Percentiles rank a stretch among this genome's conserved stretches.
phyloP scores from a whole-genome alignment of 1,140 invertebrate genomes.

The Drusus annulatus region DNA sequence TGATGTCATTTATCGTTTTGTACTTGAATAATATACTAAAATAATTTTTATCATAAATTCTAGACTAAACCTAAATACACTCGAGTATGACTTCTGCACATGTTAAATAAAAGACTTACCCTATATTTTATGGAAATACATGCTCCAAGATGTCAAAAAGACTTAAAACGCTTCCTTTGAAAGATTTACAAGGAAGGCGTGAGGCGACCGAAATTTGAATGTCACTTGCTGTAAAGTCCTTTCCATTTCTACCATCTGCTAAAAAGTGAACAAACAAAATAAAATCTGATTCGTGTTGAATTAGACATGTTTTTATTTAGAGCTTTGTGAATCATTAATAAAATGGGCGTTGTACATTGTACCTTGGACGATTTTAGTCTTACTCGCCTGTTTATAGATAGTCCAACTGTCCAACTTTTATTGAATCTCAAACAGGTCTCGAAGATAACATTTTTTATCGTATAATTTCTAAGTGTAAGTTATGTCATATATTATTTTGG shows the following conservation, averaged over 20 bases:
- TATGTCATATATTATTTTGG: too few relatives aligned
- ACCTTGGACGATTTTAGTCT: constrained; percentile 21
- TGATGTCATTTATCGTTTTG: constrained; percentile 37
- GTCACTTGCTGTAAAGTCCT: constrained; percentile 13
- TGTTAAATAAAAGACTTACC: too few relatives aligned
- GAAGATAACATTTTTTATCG: not conserved
- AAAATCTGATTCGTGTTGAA: not conserved
- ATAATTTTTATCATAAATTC: too few relatives aligned
- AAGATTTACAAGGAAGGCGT: not conserved
- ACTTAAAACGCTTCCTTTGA: not conserved
- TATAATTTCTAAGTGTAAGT: not conserved
- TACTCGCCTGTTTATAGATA: not conserved
- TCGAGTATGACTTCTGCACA: too few relatives aligned
- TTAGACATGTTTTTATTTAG: constrained; percentile 22
- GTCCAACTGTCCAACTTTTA: not conserved
- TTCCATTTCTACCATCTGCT: not conserved
- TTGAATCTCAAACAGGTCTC: not conserved
- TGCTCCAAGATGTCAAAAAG: not conserved
- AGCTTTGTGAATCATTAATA: not conserved
- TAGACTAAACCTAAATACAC: too few relatives aligned
- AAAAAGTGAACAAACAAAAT: not conserved
- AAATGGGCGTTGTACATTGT: constrained; percentile 36
- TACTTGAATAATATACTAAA: not conserved
- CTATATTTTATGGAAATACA: not conserved
- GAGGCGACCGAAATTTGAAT: not conserved